Base-by-base conservation (phyloP, 2,797 vertebrate species). In the Philypnodon macrostomus region DNA sequence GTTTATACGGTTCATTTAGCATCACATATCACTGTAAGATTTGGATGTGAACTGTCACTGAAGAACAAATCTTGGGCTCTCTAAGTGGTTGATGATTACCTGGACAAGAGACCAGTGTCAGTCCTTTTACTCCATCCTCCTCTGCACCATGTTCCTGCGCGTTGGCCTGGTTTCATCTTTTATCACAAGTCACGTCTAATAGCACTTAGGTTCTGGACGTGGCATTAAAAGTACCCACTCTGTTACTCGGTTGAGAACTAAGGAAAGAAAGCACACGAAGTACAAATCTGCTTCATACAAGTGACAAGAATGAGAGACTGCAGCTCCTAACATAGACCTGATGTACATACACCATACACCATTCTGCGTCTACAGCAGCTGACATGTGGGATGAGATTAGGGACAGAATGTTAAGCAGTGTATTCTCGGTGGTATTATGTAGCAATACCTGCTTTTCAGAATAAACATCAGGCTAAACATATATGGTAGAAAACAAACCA, bases 1-100 rank as follows among this genome's bases (percentile, higher is more conserved):
- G 78, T 90, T 91, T 87, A 88, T 80, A 77, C 62, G 82, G 76
- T 90, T 91, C 86, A 83, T 89, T 90, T 78, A 78, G 90, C 78
- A 87, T 83, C 70, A 85, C 82, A 73, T 68, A 84, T 88, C 79
- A 86, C 21, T 23, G 21, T 6, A 23, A 65, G 33, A 57, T 79
- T 73, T 77, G 50, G 69, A 70, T 64, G 71, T n/a, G n/a, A n/a
- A n/a, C n/a, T n/a, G n/a, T n/a, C n/a, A n/a, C 34, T 49, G 41
- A 59, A 16, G 19, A 39, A 55, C 12, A 29, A 26, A 49, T 44
- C 10, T 46, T 23, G 23, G 36, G 53, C 57, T 48, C 4, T 39
- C 46, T 47, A 16, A 67, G 48, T 55, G 39, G 27, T 5, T 26
- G 14, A 27, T 23, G 17, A 38, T 64, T 39, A 45, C 40, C 4